Percentiles rank a stretch among this genome's conserved stretches.
Evolutionary conservation across 2,113 vertebrate genomes (phyloP).

Genomic region (Tautogolabrus adspersus): DNA sequence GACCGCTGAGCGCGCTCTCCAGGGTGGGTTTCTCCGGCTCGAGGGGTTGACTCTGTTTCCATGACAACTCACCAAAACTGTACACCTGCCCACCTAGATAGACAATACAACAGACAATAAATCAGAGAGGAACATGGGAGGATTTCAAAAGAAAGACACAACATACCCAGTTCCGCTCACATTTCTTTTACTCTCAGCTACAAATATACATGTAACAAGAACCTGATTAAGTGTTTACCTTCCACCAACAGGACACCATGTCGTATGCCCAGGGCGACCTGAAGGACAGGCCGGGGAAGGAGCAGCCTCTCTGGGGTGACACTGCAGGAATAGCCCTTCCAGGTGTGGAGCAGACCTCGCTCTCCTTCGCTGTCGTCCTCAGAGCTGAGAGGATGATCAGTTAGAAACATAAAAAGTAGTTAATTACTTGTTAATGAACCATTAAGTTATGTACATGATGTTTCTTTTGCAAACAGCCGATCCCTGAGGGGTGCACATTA

Average conservation of each 20-base stretch:
- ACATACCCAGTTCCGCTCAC: background rate
- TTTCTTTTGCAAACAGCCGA: background rate
- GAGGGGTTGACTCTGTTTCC: conserved; percentile 83
- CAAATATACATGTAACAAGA: too few relatives aligned
- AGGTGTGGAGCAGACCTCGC: conserved; percentile 90
- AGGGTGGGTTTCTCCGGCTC: conserved; percentile 78
- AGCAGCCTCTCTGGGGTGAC: conserved; percentile 88
- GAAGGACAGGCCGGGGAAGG: conserved; percentile 88
- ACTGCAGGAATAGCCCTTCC: conserved; percentile 91
- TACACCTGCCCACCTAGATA: conserved; percentile 92
- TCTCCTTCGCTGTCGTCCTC: conserved; percentile 85
- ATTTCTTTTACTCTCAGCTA: too few relatives aligned
- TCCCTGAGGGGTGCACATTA: background rate
- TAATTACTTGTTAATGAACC: background rate
- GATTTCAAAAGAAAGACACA: background rate
- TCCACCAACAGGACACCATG: conserved; percentile 93
- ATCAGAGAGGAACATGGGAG: background rate
- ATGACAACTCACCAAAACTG: conserved; percentile 91
- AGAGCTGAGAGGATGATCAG: conserved; percentile 76
- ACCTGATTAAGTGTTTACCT: conserved; percentile 79
- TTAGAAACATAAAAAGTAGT: background rate
- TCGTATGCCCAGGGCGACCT: conserved; percentile 89
- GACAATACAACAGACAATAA: background rate
- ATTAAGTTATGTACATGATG: background rate
- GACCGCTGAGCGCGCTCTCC: conserved; percentile 88